Evolutionary conservation across 2,113 vertebrate species (phyloP), one percentile per base, ranked within the genome.

Genomic region (Periophthalmodon schlosseri): DNA sequence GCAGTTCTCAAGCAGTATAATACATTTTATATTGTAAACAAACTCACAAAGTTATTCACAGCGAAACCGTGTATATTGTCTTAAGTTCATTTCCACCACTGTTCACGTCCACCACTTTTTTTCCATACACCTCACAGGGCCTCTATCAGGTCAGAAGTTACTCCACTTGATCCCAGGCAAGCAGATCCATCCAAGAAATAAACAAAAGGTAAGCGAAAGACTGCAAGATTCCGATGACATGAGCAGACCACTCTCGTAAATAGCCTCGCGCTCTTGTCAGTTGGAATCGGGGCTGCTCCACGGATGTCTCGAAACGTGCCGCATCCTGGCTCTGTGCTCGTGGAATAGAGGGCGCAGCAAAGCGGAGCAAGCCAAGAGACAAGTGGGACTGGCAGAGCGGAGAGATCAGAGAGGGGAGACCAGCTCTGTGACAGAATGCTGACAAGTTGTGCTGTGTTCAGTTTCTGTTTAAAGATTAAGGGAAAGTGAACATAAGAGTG

Each of bases 181-280:
- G 80, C 75, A 72, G 44, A 81, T 76, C 28, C 28, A 28, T 28
- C 28, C 28, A 28, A 28, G 28, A 28, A 73, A 68, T 73, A 81
- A 83, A 84, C 79, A 84, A 66, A 69, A 28, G 71, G 47, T 63
- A 21, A 74, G 56, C 12, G 56, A 54, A 85, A 80, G 82, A 34
- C 70, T 28, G 74, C 80, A 76, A 44, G 68, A 23, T 65, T 75
- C 84, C 82, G 77, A 86, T 1, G 54, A 82, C 60, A 3, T 28
- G 54, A 46, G 75, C 75, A 81, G 79, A 82, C 69, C 74, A 73
- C 66, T 61, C 79, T 86, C 73, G 80, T 85, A 82, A 86, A 87
- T 78, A 84, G 87, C 86, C 77, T 64, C 36, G 63, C 72, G 49
- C 76, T 79, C 86, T 88, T 83, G 82, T 90, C 84, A 79, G 72